Percentiles rank a stretch among this genome's conserved stretches.
phyloP scores from a whole-genome alignment of 2,797 vertebrate genomes.

The Pogoniulus pusillus region DNA sequence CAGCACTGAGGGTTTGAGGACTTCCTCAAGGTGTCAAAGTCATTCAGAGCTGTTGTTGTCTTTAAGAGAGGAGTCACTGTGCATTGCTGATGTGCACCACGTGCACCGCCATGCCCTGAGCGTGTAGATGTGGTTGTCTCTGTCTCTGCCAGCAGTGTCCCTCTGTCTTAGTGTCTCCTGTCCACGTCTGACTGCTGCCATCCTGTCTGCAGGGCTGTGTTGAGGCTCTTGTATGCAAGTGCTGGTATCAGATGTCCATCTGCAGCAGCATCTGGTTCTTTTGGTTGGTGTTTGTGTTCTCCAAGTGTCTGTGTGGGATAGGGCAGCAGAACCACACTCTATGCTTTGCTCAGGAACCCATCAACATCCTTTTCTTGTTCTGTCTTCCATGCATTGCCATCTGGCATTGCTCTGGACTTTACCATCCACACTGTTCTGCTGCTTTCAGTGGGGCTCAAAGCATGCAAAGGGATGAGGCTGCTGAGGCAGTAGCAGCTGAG shows the following conservation, averaged over 20 bases:
- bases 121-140: accelerated
- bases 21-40: background rate
- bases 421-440: accelerated
- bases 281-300: background rate
- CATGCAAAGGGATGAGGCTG: background rate
- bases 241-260: accelerated
- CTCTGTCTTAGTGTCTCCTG: accelerated
- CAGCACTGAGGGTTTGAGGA: background rate
- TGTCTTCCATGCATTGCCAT: background rate
- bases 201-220: background rate
- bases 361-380: background rate
- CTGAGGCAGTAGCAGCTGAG: background rate
- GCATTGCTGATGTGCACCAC: background rate
- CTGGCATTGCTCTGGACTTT: background rate
- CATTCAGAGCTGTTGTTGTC: background rate
- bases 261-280: background rate
- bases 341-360: background rate
- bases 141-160: background rate
- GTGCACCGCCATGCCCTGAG: background rate
- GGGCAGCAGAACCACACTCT: background rate
- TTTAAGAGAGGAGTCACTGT: background rate
- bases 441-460: background rate
- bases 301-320: background rate
- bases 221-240: background rate
- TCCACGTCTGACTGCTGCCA: background rate